phyloP scores from a whole-genome alignment of 2,797 vertebrate species.

The Cichlasoma orientale region DNA sequence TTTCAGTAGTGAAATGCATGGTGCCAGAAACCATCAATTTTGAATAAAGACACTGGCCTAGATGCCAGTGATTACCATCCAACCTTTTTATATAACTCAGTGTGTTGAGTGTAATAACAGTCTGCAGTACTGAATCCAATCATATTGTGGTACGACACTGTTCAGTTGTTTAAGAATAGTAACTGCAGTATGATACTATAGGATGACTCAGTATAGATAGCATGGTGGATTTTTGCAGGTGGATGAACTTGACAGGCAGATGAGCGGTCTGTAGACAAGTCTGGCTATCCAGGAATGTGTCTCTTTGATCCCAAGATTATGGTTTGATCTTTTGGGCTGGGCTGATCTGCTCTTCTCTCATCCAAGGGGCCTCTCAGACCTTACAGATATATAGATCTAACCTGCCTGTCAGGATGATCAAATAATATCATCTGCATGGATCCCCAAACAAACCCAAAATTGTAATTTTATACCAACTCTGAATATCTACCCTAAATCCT shows the following conservation, averaged over 20 bases:
- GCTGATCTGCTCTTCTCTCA: constrained; percentile 60
- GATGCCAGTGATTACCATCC: no score
- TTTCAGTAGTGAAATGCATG: neutral
- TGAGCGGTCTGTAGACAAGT: constrained; percentile 44
- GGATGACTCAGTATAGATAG: neutral
- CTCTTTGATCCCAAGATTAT: constrained; percentile 77
- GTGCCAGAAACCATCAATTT: neutral
- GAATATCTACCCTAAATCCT: constrained; percentile 20
- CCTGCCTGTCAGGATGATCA: constrained; percentile 61
- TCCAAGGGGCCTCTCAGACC: constrained; percentile 55
- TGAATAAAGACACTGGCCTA: neutral
- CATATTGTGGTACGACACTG: no score
- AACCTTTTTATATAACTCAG: no score
- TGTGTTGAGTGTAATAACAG: no score
- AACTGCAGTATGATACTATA: neutral
- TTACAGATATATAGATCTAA: constrained; percentile 35
- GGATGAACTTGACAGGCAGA: constrained; percentile 23
- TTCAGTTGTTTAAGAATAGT: no score
- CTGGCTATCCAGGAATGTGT: constrained; percentile 58
- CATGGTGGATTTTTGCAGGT: constrained; percentile 7
- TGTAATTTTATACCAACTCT: constrained; percentile 44
- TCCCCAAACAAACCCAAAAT: constrained; percentile 39
- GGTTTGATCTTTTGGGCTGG: constrained; percentile 62
- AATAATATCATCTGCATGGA: constrained; percentile 50
- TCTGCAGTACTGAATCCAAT: no score